A percentile compares a stretch with the other conserved stretches of the same genome.
Evolutionary conservation across 2,797 vertebrate species (phyloP).

Genomic region (Channallabes apus): DNA sequence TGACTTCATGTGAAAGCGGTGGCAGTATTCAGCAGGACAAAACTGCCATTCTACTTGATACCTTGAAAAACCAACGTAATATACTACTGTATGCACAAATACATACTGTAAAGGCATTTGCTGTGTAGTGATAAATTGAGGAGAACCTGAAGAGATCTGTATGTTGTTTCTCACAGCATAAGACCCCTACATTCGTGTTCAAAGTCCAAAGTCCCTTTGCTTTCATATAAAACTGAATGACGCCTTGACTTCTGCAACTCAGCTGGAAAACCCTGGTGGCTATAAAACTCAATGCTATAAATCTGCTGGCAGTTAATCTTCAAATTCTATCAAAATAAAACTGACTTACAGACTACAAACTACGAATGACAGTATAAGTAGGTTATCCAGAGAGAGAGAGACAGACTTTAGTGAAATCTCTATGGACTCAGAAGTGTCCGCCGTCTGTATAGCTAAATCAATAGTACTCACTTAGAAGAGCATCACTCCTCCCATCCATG

Average conservation of each 20-base stretch:
- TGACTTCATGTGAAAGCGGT: neutral
- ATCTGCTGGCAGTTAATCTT: slow-evolving; percentile 37
- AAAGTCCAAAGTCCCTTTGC: slow-evolving; percentile 26
- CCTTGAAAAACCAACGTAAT: neutral
- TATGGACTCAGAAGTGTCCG: slow-evolving; percentile 57
- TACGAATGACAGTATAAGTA: slow-evolving; percentile 21
- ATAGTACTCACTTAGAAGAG: slow-evolving; percentile 57
- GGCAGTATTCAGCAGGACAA: neutral
- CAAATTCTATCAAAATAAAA: slow-evolving; percentile 35
- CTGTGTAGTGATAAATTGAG: neutral
- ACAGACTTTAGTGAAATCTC: slow-evolving; percentile 46
- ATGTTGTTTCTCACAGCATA: neutral
- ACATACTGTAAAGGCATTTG: neutral
- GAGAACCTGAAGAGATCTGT: neutral
- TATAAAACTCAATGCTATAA: slow-evolving; percentile 45
- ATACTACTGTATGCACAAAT: neutral
- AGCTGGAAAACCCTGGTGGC: slow-evolving; percentile 31
- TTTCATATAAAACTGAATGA: slow-evolving; percentile 32
- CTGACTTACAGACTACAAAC: neutral
- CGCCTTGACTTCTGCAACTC: slow-evolving; percentile 48
- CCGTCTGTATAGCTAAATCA: slow-evolving; percentile 62
- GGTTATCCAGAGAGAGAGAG: slow-evolving; percentile 14
- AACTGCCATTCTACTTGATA: neutral
- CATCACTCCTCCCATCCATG: slow-evolving; percentile 56
- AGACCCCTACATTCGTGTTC: neutral